Evolutionary conservation across 1,140 invertebrate genomes (phyloP).

Genomic region (Calliphora vicina): DNA sequence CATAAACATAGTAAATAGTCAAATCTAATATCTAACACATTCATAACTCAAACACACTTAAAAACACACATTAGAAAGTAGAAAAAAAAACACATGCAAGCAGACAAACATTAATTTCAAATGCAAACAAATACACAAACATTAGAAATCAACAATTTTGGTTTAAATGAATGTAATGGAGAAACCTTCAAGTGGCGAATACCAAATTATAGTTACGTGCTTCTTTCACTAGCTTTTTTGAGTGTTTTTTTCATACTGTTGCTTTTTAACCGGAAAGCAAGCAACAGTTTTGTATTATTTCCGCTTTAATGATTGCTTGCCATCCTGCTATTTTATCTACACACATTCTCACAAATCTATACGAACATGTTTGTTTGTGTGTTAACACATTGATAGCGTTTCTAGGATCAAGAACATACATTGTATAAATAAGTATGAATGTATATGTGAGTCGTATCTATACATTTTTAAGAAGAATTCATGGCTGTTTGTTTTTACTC

Average conservation of each 20-base stretch:
- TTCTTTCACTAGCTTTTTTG: constrained; percentile 9
- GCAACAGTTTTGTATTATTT: constrained; percentile 33
- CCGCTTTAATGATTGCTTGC: constrained; percentile 32
- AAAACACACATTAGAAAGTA: neutral
- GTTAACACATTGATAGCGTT: neutral
- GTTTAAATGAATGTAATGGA: neutral
- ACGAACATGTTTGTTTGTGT: neutral
- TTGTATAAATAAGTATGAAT: neutral
- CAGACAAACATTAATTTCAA: neutral
- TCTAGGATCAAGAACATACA: neutral
- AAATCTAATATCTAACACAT: too few species aligned
- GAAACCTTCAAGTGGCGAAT: constrained; percentile 23
- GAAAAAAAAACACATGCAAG: too few species aligned
- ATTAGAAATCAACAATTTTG: neutral
- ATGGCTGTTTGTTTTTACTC: neutral
- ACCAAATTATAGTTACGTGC: constrained; percentile 28
- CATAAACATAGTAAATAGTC: neutral
- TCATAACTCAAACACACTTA: too few species aligned
- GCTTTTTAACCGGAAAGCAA: constrained; percentile 26
- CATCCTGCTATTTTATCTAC: constrained; percentile 15
- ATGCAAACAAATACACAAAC: neutral
- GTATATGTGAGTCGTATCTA: neutral
- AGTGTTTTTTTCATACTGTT: neutral
- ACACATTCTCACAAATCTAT: neutral
- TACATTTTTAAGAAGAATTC: neutral